Percentiles rank a stretch among this genome's conserved stretches.
These are phyloP conservation scores for Anguilla obscura DNA, from an alignment of 2,797 vertebrate species.

Conservation along the genomic window DNA sequence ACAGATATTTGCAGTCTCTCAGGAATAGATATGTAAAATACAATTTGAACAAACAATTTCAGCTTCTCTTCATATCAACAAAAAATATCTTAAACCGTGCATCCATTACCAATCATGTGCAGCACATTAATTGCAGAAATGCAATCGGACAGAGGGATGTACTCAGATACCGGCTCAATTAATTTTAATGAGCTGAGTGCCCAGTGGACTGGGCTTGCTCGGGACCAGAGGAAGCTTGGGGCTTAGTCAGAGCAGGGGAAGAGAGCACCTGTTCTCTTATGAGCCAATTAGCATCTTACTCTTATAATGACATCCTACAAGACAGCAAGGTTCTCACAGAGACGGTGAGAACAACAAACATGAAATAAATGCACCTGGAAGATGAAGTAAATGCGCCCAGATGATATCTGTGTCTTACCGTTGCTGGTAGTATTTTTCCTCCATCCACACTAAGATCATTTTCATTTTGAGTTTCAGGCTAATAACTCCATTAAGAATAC, in stretches of 20 bases:
- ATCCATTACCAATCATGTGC: neutral
- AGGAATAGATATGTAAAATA: neutral
- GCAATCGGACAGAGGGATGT: neutral
- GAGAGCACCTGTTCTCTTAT: neutral
- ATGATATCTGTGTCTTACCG: neutral
- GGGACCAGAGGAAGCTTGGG: no score
- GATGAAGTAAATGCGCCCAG: neutral
- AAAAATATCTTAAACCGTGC: neutral
- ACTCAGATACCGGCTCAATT: neutral
- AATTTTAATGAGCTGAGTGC: neutral
- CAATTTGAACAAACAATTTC: neutral
- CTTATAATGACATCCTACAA: neutral
- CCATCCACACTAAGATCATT: neutral
- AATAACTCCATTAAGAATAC: neutral
- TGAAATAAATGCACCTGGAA: neutral
- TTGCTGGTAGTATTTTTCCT: neutral
- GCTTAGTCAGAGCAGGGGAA: neutral
- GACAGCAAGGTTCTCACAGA: neutral
- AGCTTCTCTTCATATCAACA: neutral
- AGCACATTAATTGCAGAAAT: neutral
- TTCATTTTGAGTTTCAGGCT: neutral
- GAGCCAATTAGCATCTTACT: neutral
- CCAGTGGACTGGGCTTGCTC: no score
- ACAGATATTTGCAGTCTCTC: neutral
- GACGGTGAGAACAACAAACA: neutral